Base-by-base conservation (phyloP, 1,140 invertebrate genomes). In the Paralvinella palmiformis region DNA sequence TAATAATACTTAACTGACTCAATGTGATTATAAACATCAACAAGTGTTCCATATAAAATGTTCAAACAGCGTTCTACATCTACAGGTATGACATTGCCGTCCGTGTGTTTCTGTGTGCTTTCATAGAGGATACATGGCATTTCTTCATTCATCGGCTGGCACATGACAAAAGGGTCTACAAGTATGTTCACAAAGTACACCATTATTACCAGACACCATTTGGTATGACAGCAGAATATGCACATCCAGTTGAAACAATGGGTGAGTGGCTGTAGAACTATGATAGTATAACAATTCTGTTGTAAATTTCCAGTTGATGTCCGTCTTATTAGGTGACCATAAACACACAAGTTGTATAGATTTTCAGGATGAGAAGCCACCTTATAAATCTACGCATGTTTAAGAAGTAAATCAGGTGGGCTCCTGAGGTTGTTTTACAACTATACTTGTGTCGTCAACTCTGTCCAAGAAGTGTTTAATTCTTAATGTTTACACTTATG, bases 171-270 rank as follows among this genome's bases (percentile, higher is more conserved):
- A 63, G 73, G 15, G 66, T 77, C 53, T 77, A 77, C 68, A 77
- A 77, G 57, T 64, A 75, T 62, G 73, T 77, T 37, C 75, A 77
- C 65, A 77, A 77, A 62, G 64, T 77, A 3, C 75, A 77, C 60
- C 75, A 77, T 60, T 52, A 71, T 48, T 75, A 66, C 61, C 73
- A 74, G 72, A 37, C 72, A 41, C 75, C 75, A 1, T 76, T 77
- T 67, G 74, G 75, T 17, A 75, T 77, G 74, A 69, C 67, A 17
- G 75, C 75, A n/a, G 75, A 77, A 52, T 77, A 77, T 63, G 75
- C 75, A 32, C 75, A 77, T 64, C 75, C 75, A 45, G 61, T 66
- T 7, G 75, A 77, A 67, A 77, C 75, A 68, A 67, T 74, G 24
- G 57, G 62, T 69, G 33, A 66, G 2, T 53, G n/a, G n/a, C n/a